phyloP scores from a whole-genome alignment of 2,888 invertebrate species.

The Euproctis similis region DNA sequence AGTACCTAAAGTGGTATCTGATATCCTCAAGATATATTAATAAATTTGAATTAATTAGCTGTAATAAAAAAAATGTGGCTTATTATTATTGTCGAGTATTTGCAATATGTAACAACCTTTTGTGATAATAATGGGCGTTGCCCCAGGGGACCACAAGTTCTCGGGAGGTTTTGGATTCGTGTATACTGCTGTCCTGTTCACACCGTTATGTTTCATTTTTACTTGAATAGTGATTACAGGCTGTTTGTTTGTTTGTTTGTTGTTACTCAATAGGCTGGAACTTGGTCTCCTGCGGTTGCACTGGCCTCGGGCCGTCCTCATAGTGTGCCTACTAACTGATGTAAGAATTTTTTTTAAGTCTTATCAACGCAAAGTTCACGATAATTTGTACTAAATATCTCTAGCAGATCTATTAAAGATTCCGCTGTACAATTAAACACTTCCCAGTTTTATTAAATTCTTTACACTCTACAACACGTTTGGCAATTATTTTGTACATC shows the following conservation, averaged over 20 bases:
- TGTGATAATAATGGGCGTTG: slow-evolving; percentile 25
- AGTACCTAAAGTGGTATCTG: no score
- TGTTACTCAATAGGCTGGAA: no score
- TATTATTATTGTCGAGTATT: slow-evolving; percentile 47
- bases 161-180: no score
- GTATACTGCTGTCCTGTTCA: not conserved
- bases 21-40: no score
- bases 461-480: no score
- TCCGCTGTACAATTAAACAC: no score
- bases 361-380: slow-evolving; percentile 18
- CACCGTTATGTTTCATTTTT: not conserved
- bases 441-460: no score
- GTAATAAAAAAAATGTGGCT: slow-evolving; percentile 53
- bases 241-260: slow-evolving; percentile 19
- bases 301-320: slow-evolving; percentile 58
- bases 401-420: no score
- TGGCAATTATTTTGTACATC: no score
- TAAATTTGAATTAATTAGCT: slow-evolving; percentile 35
- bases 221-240: no score
- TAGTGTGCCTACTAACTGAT: slow-evolving; percentile 49
- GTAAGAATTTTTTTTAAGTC: slow-evolving; percentile 19
- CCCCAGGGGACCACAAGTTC: slow-evolving; percentile 24
- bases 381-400: no score
- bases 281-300: slow-evolving; percentile 38
- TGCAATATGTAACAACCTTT: slow-evolving; percentile 37